Percentiles rank a stretch among this genome's conserved stretches.
These are phyloP conservation scores for Xiphorhynchus erythropygius DNA, from an alignment of 2,797 vertebrate genomes.

Conservation along the genomic window DNA sequence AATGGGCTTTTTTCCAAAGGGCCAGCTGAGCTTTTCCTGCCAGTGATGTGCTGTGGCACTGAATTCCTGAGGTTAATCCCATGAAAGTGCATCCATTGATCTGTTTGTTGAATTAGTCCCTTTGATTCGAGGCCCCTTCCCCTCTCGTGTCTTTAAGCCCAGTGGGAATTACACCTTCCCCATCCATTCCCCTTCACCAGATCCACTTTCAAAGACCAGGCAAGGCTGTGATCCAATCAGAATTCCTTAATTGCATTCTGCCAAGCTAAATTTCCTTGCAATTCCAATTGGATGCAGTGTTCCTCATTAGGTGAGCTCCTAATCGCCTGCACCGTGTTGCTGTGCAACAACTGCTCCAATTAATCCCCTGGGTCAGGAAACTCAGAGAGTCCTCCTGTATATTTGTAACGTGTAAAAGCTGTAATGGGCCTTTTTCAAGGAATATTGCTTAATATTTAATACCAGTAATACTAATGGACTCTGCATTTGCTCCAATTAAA, in stretches of 20 bases:
- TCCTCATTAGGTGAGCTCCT: conserved; percentile 33
- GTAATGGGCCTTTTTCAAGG: conserved; percentile 26
- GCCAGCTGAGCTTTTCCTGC: background rate
- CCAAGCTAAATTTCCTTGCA: conserved; percentile 25
- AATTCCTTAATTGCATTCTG: background rate
- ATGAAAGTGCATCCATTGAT: background rate
- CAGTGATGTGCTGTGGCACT: background rate
- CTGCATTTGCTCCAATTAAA: conserved; percentile 34
- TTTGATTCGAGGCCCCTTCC: background rate
- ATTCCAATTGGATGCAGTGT: background rate
- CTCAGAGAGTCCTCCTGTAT: background rate
- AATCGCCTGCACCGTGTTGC: background rate
- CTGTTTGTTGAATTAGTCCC: background rate
- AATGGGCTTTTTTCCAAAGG: background rate
- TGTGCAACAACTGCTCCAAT: conserved; percentile 46
- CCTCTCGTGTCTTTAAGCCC: background rate
- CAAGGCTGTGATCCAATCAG: background rate
- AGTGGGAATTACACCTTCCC: fast-evolving
- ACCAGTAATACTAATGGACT: conserved; percentile 7
- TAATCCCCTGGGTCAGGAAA: conserved; percentile 36
- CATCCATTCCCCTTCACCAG: background rate
- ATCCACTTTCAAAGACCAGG: background rate
- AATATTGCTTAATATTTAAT: conserved; percentile 62
- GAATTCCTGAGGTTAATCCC: background rate
- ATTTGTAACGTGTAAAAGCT: background rate